These are phyloP conservation scores for Thecocarcelia acutangulata DNA, from an alignment of 2,888 invertebrate species.

Conservation along the genomic window DNA sequence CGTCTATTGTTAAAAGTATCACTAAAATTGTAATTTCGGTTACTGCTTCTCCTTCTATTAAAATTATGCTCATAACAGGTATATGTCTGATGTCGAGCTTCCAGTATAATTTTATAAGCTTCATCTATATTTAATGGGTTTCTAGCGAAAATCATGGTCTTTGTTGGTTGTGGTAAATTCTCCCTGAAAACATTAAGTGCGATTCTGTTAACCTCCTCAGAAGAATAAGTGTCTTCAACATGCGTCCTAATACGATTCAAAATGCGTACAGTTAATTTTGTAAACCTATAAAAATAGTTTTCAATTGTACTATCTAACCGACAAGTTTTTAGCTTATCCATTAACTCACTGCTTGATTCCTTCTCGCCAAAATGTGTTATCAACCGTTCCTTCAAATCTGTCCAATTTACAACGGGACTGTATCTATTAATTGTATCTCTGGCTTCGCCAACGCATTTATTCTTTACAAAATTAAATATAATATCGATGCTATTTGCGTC, in stretches of 20 bases:
- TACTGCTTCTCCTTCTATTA: conserved; percentile 4
- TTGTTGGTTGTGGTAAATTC: conserved; percentile 5
- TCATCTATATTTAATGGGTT: conserved; percentile 18
- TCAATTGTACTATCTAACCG: conserved; percentile 10
- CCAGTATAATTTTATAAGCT: background rate
- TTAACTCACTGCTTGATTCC: conserved; percentile 9
- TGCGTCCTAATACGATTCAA: conserved; percentile 20
- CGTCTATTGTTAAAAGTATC: background rate
- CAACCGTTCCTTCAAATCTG: too few species aligned
- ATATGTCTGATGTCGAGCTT: conserved; percentile 14
- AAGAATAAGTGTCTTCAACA: conserved; percentile 10
- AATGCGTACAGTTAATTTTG: conserved; percentile 1
- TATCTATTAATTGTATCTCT: too few species aligned
- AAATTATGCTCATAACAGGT: background rate
- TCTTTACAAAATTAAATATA: too few species aligned
- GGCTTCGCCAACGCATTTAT: too few species aligned
- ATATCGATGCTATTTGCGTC: too few species aligned
- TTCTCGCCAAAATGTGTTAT: conserved; percentile 12
- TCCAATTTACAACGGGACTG: too few species aligned
- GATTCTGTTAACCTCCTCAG: conserved; percentile 20
- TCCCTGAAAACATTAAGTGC: conserved; percentile 11
- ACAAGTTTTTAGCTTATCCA: conserved; percentile 20
- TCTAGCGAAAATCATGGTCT: conserved; percentile 11
- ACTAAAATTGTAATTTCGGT: conserved; percentile 3
- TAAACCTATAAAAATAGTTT: conserved; percentile 8